phyloP scores from a whole-genome alignment of 2,113 vertebrate species.

The Hipposideros armiger region DNA sequence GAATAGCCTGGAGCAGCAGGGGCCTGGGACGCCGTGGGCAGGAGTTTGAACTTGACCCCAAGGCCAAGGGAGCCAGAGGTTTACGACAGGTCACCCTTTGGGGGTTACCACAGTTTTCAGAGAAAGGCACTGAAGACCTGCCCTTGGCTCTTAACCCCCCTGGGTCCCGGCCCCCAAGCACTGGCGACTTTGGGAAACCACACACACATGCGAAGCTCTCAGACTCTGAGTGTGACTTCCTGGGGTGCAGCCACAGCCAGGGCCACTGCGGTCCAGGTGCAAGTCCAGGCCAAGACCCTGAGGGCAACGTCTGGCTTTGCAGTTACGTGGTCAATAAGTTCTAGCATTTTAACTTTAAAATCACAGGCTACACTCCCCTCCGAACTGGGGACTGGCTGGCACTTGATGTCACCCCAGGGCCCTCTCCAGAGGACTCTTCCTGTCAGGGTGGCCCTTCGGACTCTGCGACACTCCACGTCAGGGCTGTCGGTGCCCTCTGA shows the following conservation, averaged over 20 bases:
- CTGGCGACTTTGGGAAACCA: neutral
- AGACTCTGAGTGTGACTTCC: neutral
- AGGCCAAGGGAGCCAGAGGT: fast-evolving
- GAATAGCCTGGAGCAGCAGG: no score
- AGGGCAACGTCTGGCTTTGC: neutral
- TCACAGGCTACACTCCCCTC: neutral
- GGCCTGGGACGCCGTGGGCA: neutral
- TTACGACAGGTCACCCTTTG: fast-evolving
- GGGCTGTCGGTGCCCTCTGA: neutral
- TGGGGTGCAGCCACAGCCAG: fast-evolving
- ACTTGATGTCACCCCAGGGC: fast-evolving
- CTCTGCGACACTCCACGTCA: no score
- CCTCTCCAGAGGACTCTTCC: neutral
- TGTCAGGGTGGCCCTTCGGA: neutral
- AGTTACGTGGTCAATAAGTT: neutral
- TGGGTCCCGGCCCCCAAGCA: neutral
- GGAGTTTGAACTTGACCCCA: neutral
- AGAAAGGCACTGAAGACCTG: neutral
- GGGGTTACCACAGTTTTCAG: neutral
- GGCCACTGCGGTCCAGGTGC: neutral
- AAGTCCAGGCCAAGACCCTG: neutral
- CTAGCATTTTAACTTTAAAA: neutral
- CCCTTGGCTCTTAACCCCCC: neutral
- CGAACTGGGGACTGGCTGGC: neutral
- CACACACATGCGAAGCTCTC: fast-evolving